Base-by-base conservation (phyloP, 2,797 vertebrate genomes). In the Aselliscus stoliczkanus region DNA sequence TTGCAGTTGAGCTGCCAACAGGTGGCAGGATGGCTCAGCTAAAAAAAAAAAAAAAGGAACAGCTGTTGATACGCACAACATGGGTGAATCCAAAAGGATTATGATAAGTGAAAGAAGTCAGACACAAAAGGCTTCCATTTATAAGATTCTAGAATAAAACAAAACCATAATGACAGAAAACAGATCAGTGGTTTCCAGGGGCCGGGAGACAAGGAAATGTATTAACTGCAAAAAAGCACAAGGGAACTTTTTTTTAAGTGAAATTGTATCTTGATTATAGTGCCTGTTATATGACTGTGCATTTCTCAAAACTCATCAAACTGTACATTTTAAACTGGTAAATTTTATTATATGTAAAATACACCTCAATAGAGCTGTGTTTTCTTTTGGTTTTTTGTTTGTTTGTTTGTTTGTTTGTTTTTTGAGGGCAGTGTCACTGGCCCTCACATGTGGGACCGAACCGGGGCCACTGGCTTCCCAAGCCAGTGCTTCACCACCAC, bases 251-350 rank as follows among this genome's bases (percentile, higher is more conserved):
- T 39, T n/a, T n/a, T n/a, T n/a, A n/a, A n/a, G n/a, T n/a, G n/a
- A n/a, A n/a, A n/a, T n/a, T n/a, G n/a, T 89, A 70, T 80, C 54
- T 56, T 42, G 42, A 56, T 54, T 44, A 29, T 62, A 50, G 31
- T 60, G 42, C 67, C 23, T 20, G 56, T 70, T 60, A 39, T 47
- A 72, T 56, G 17, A 79, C 6, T 54, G 25, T 23, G 62, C 42
- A 54, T 76, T 69, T 92, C 29, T 87, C 58, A 88, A 86, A 83
- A 88, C 39, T 93, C 70, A 89, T 65, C 62, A 95, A 94, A 90
- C 37, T 37, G 8, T 85, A 72, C 7, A 58, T n/a, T 77, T 52
- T 54, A 60, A 89, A 80, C 65, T 77, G 69, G 42, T 54, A 25
- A 54, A 67, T 77, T 82, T 58, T 85, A 77, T 70, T 72, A 12